Evolutionary conservation across 1,140 invertebrate genomes (phyloP), one percentile per base, ranked within the genome.

Genomic region (Berghia stephanieae): DNA sequence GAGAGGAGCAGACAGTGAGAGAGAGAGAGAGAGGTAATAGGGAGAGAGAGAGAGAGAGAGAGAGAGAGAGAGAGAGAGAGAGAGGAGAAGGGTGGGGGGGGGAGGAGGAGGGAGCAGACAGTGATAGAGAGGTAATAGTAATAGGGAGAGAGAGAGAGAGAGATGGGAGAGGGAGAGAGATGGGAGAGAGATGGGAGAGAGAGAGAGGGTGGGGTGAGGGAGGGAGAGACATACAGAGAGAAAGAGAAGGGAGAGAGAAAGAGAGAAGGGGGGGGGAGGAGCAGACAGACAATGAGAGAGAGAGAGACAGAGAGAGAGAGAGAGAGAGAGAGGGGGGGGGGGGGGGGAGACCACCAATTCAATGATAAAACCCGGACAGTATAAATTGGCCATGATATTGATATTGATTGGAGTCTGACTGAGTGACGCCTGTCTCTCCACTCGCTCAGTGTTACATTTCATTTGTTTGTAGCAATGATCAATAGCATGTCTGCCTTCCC

Each of bases 21-120:
- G 36, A 71, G 24, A 43, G 34, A 43, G 34, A 24, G 13, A 43
- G 49, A 72, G n/a, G 8, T 4, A 57, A 24, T n/a, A 55, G 38
- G n/a, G 49, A 40, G 55, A 46, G 55, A 71, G 40, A 71, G 43
- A 71, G 43, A 71, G 24, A 43, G 40, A 71, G 43, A 42, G 43
- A 44, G 40, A 71, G 43, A 43, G 43, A 24, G 34, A 44, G 43
- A n/a, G 69, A 43, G 36, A 31, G 69, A 24, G 69, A 24, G 69
- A 44, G 69, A 21, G 69, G 69, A 3, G 36, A 24, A 21, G 40
- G 69, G 42, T 10, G 42, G 69, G 21, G 69, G n/a, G 69, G 42
- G 69, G 10, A 43, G 42, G 16, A 43, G 42, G 42, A 31, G 42
- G 42, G 40, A 24, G 40, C 36, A 31, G 42, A 40, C 21, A 27